Conservation (phyloP, 2,797 vertebrate genomes). For the Morelia viridis region DNA sequence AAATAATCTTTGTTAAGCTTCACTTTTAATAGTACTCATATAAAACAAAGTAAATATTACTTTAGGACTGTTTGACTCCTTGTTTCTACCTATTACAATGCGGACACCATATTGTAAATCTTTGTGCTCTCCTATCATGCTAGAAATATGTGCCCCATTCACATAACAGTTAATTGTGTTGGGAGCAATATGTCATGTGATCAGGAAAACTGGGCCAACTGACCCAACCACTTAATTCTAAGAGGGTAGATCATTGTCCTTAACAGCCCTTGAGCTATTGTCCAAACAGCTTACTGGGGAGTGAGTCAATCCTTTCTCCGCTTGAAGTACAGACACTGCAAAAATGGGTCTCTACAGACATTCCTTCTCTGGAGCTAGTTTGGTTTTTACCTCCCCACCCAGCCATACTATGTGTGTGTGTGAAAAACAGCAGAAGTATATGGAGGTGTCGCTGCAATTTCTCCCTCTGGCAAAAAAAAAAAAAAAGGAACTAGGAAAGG, state of each 20-base stretch:
- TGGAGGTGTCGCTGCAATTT: background rate
- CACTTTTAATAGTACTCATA: background rate
- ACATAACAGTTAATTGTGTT: background rate
- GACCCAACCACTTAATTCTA: background rate
- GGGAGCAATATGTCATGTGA: background rate
- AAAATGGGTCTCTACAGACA: background rate
- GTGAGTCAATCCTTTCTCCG: background rate
- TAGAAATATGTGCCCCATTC: background rate
- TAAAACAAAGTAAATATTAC: background rate
- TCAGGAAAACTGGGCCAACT: background rate
- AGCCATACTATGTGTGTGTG: background rate
- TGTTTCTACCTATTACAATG: background rate
- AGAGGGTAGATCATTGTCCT: background rate
- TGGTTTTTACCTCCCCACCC: background rate
- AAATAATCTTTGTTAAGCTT: constrained; percentile 10
- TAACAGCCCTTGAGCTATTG: background rate
- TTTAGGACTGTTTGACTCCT: background rate
- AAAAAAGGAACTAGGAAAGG: background rate
- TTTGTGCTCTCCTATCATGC: background rate
- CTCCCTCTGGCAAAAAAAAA: background rate
- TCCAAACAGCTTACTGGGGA: background rate
- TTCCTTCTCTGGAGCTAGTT: background rate
- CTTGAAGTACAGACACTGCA: background rate
- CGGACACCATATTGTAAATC: background rate
- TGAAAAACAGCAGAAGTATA: background rate